Percentiles rank a stretch among this genome's conserved stretches.
phyloP scores from a whole-genome alignment of 1,140 invertebrate species.

The Drosophila suzukii region DNA sequence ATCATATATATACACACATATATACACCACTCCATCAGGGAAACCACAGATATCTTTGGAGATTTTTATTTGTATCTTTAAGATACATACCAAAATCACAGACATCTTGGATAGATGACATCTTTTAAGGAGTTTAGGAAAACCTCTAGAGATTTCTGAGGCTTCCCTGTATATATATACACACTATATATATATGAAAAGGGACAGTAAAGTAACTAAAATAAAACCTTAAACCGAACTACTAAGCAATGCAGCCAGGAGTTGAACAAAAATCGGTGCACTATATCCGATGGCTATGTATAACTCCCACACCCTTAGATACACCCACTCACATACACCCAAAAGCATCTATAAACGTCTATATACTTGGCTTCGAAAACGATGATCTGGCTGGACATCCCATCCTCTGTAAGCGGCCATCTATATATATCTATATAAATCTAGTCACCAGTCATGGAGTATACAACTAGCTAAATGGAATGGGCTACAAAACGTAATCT shows the following conservation, averaged over 20 bases:
- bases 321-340: conserved; percentile 10
- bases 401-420: conserved; percentile 14
- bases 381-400: neutral
- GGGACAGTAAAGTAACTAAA: conserved; percentile 18
- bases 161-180: conserved; percentile 20
- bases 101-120: neutral
- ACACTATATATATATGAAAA: conserved; percentile 10
- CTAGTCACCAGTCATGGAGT: conserved; percentile 32
- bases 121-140: neutral
- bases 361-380: conserved; percentile 18
- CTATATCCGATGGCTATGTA: conserved; percentile 19
- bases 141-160: neutral
- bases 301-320: conserved; percentile 2
- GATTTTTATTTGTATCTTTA: neutral
- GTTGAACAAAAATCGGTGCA: conserved; percentile 17
- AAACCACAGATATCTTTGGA: neutral
- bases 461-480: conserved; percentile 48
- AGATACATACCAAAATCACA: neutral
- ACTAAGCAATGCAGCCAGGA: conserved; percentile 58
- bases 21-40: conserved; percentile 12
- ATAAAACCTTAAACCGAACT: conserved; percentile 11
- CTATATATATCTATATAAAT: conserved; percentile 16
- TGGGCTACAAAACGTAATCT: conserved; percentile 37
- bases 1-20: conserved; percentile 39
- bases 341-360: conserved; percentile 14